Base-by-base conservation (phyloP, 92 coral and sea anemone genomes). In the Ricordea florida region DNA sequence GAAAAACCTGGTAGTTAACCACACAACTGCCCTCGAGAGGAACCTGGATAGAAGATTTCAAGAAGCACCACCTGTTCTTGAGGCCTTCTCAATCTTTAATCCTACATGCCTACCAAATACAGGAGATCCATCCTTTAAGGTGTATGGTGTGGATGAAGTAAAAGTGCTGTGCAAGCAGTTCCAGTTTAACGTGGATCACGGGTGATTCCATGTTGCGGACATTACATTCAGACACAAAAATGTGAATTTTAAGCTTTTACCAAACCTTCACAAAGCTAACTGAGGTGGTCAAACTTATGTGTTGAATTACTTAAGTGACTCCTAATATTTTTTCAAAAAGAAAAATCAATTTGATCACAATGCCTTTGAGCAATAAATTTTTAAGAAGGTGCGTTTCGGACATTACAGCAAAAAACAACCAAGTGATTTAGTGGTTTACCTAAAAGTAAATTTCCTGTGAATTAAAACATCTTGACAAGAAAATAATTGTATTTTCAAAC, bases 171-270 rank as follows among this genome's bases (percentile, higher is more conserved):
- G 68, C 24, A 21, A 30, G 65, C 53, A 66, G 84, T 78, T 78
- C 60, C 53, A 51, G 45, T 65, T 78, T 20, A 44, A 77, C 30
- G 40, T 53, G 66, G 68, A 66, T 21, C 76, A 66, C 17, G 79
- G 75, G 76, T 43, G 38, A 66, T 77, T 77, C 72, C 76, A 77
- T 42, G 60, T 77, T 77, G 76, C 68, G 84, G 83, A 65, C 57
- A 79, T 79, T 68, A 67, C 78, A 68, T 79, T 67, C 71, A 79
- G 78, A 79, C 52, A 21, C 85, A 57, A 80, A 69, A 80, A 80
- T 37, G 45, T 29, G 41, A 47, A 69, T 69, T 80, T 45, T 15
- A 57, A 80, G 30, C 58, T 48, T 43, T 56, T 57, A 27, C 34
- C 29, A 69, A 69, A 47, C 25, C 59, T 51, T 53, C 7, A 68